Evolutionary conservation across 2,888 invertebrate species (phyloP).

Genomic region (Andrena marginata): DNA sequence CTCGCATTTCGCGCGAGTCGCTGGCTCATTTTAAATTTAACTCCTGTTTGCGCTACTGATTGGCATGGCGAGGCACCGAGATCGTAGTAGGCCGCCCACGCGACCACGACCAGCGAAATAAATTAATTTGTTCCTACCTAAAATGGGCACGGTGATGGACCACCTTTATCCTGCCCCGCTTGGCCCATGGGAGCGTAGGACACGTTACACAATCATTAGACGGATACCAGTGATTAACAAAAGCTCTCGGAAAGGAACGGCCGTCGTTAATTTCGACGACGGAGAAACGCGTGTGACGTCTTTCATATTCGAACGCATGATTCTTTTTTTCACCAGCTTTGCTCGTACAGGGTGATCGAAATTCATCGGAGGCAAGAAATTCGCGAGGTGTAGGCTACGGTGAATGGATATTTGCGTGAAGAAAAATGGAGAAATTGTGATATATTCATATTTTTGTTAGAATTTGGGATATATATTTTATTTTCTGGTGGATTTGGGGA

Average conservation of each 20-base stretch:
- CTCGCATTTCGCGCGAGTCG: constrained; percentile 59
- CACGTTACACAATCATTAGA: constrained; percentile 58
- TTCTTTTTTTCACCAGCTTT: background rate
- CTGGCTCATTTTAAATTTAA: constrained; percentile 64
- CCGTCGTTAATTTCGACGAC: constrained; percentile 10
- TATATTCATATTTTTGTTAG: no score
- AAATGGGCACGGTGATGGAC: constrained; percentile 61
- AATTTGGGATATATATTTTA: no score
- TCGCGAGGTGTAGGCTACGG: no score
- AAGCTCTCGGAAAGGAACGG: constrained; percentile 12
- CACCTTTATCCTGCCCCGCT: constrained; percentile 34
- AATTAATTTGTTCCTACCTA: constrained; percentile 69
- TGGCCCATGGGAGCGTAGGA: constrained; percentile 3
- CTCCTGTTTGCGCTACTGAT: constrained; percentile 71
- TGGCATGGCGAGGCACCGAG: constrained; percentile 51
- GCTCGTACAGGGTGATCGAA: background rate
- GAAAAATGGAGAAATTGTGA: no score
- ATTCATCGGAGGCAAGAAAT: background rate
- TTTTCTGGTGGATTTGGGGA: no score
- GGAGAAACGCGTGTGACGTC: constrained; percentile 2
- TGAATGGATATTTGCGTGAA: no score
- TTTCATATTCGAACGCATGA: background rate
- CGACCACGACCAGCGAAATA: constrained; percentile 46
- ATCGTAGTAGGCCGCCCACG: constrained; percentile 56
- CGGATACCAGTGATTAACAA: constrained; percentile 52